These are phyloP conservation scores for Pygmarrhopalites habei DNA, from an alignment of 1,140 invertebrate genomes.

Conservation along the genomic window DNA sequence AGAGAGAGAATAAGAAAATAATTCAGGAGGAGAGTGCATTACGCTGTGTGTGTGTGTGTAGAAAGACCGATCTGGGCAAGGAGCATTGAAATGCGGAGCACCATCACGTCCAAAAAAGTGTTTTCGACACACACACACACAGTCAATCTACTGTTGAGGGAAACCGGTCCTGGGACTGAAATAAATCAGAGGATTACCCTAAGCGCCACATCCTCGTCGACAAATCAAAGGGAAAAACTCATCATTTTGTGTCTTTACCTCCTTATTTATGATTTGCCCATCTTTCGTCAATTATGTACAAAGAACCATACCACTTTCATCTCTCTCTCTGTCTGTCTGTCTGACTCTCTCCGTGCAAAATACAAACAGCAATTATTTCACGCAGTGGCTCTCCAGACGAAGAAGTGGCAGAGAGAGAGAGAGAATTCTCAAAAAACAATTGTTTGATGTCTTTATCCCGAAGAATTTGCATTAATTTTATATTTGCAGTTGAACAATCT, in stretches of 20 bases:
- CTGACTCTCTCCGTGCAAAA: too few relatives aligned
- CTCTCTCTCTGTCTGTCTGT: too few relatives aligned
- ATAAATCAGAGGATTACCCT: conserved; percentile 2
- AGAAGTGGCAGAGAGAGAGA: too few relatives aligned
- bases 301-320: too few relatives aligned
- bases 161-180: background rate
- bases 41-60: background rate
- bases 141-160: conserved; percentile 4
- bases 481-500: too few relatives aligned
- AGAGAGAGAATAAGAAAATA: too few relatives aligned
- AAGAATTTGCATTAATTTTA: conserved; percentile 1
- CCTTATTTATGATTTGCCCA: conserved; percentile 2
- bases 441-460: background rate
- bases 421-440: too few relatives aligned
- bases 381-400: too few relatives aligned
- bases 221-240: conserved; percentile 12
- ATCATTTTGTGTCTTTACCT: conserved; percentile 2
- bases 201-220: background rate
- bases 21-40: background rate
- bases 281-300: conserved; percentile 2
- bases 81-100: background rate
- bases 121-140: too few relatives aligned
- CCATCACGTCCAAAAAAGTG: background rate
- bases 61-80: background rate
- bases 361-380: too few relatives aligned